Evolutionary conservation across 2,888 invertebrate genomes (phyloP), one percentile per base, ranked within the genome.

Genomic region (Pollenia amentaria): DNA sequence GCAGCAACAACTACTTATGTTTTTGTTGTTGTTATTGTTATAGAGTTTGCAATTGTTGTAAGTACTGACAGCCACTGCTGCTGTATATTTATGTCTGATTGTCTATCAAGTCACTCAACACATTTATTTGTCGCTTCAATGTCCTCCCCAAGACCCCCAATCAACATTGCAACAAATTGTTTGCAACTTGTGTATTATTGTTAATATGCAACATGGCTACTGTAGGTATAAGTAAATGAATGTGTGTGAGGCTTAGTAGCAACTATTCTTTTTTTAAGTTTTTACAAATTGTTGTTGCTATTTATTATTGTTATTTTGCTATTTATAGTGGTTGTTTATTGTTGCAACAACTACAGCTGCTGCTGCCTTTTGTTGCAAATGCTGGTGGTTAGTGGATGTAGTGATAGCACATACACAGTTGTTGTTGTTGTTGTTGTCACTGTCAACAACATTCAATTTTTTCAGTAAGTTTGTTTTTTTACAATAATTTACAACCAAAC

Each of bases 71-170:
- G 29, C 3, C 29, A 29, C 29, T 78, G 44, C 46, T 72, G 48
- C 64, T 53, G 60, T 44, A 51, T 73, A 64, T 75, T 67, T 75
- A 48, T 79, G 78, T 84, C 78, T 79, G 80, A 42, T 80, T 84
- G 87, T 87, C 87, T 87, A 84, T 87, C 87, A 87, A 81, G 55
- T 87, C 80, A 81, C 62, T 84, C 84, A 84, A 77, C 80, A 84
- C 76, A 84, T 77, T 81, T 62, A 73, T 73, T 78, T 79, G 75
- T 80, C 53, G 65, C 73, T 72, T 46, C 42, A 51, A 62, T 60
- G 21, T 72, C 53, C 10, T 51, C 60, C 40, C 67, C 44, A 12
- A 38, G n/a, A 4, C 62, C 75, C 42, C 57, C 12, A 16, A 3
- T 14, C 51, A 6, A 9, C 16, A 2, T 21, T 10, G 21, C 69